A percentile compares a stretch with the other conserved stretches of the same genome.
Conservation (phyloP, 2,113 vertebrate species). For the Lophius piscatorius region DNA sequence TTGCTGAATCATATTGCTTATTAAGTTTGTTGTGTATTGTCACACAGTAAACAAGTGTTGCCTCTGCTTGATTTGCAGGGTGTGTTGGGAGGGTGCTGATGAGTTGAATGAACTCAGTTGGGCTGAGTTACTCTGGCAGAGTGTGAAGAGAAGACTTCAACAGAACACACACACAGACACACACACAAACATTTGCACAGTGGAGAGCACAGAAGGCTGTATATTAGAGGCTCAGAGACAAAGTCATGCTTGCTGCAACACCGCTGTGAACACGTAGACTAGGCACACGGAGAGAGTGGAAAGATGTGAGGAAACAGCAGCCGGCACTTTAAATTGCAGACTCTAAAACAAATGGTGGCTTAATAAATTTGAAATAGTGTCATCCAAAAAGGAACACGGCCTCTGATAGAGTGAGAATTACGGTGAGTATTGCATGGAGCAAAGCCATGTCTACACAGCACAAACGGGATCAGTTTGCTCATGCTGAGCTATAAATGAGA, state of each 20-base stretch:
- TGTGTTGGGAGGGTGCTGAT: conserved; percentile 38
- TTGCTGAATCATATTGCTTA: conserved; percentile 27
- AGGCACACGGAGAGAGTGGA: conserved; percentile 23
- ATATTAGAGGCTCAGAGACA: conserved; percentile 64
- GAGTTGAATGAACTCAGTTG: conserved; percentile 49
- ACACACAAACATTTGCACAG: conserved; percentile 18
- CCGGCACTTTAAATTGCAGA: conserved; percentile 67
- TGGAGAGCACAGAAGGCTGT: conserved; percentile 38
- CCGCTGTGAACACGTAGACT: conserved; percentile 33
- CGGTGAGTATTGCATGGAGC: conserved; percentile 26
- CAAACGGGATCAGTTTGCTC: conserved; percentile 5
- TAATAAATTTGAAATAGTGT: conserved; percentile 78
- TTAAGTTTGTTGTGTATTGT: conserved; percentile 35
- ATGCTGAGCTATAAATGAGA: conserved; percentile 57
- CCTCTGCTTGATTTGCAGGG: conserved; percentile 21
- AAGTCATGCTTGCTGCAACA: conserved; percentile 64
- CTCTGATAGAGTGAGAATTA: conserved; percentile 35
- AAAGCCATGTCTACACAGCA: conserved; percentile 28
- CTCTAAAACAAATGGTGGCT: conserved; percentile 65
- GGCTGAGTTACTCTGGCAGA: conserved; percentile 33
- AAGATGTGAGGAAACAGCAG: conserved; percentile 34
- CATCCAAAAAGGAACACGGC: conserved; percentile 59
- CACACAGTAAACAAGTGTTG: conserved; percentile 25
- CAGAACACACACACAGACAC: conserved; percentile 14
- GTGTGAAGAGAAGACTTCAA: neutral